Conservation (phyloP, 2,797 vertebrate species). For the Lepus townsendii region DNA sequence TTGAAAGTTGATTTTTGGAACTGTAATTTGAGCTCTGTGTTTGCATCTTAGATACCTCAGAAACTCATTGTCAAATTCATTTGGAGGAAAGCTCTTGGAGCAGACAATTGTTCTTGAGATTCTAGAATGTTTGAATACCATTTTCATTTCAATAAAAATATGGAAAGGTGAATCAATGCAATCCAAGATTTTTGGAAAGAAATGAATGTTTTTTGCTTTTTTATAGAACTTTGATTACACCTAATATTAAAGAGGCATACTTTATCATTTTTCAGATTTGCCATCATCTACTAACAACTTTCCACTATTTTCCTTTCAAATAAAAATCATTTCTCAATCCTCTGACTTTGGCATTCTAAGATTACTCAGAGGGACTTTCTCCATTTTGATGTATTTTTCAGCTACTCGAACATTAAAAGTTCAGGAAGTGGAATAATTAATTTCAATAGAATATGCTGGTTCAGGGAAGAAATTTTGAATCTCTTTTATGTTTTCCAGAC, state of each 20-base stretch:
- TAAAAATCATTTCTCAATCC: constrained; percentile 1
- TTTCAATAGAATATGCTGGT: not conserved
- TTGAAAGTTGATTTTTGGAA: constrained; percentile 9
- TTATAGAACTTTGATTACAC: not conserved
- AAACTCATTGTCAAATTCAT: not conserved
- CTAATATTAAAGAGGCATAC: not conserved
- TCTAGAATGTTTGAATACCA: not conserved
- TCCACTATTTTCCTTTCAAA: not conserved
- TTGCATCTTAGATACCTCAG: not conserved
- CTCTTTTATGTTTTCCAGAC: not conserved
- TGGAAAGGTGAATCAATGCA: not conserved
- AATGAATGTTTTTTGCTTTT: not conserved
- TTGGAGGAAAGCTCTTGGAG: constrained; percentile 13
- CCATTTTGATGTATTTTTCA: not conserved
- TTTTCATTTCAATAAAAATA: not conserved
- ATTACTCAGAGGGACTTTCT: not conserved
- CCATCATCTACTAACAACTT: not conserved
- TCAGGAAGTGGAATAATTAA: not conserved
- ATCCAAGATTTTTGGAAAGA: not conserved
- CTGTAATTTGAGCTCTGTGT: not conserved
- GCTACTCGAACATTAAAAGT: not conserved
- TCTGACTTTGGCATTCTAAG: constrained; percentile 36
- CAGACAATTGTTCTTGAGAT: not conserved
- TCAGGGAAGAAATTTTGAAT: not conserved
- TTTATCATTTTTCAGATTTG: not conserved